phyloP scores from a whole-genome alignment of 2,888 invertebrate genomes.

The Pandemis cinnamomeana region DNA sequence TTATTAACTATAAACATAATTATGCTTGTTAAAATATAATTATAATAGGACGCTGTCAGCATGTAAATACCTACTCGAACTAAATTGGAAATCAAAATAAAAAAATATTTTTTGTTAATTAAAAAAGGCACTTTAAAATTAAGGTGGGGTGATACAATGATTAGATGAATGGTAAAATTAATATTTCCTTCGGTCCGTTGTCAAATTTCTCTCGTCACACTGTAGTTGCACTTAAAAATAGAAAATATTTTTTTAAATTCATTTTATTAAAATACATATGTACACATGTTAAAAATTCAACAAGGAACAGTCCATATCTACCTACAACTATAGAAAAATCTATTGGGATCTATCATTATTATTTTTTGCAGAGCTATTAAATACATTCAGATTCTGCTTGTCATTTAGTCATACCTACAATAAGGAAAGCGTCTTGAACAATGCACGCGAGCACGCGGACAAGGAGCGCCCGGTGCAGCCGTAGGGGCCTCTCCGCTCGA shows the following conservation, averaged over 20 bases:
- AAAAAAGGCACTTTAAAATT: constrained; percentile 77
- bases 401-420: constrained; percentile 25
- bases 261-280: constrained; percentile 71
- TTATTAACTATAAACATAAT: constrained; percentile 46
- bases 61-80: constrained; percentile 59
- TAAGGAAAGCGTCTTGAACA: constrained; percentile 18
- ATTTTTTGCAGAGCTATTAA: constrained; percentile 29
- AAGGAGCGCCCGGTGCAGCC: background rate
- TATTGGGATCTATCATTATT: constrained; percentile 32
- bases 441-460: constrained; percentile 16
- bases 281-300: constrained; percentile 71
- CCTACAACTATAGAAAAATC: constrained; percentile 51
- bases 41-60: constrained; percentile 60
- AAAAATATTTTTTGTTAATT: constrained; percentile 61
- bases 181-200: constrained; percentile 63
- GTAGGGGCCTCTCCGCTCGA: background rate
- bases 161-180: constrained; percentile 64
- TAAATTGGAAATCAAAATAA: constrained; percentile 60
- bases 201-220: constrained; percentile 80
- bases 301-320: constrained; percentile 66
- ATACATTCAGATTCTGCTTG: constrained; percentile 31
- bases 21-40: constrained; percentile 53
- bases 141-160: constrained; percentile 68
- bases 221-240: constrained; percentile 80
- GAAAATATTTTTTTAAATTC: constrained; percentile 64